These are phyloP conservation scores for Epsilonema sp. DNA, from an alignment of 2,888 invertebrate species.

Conservation along the genomic window DNA sequence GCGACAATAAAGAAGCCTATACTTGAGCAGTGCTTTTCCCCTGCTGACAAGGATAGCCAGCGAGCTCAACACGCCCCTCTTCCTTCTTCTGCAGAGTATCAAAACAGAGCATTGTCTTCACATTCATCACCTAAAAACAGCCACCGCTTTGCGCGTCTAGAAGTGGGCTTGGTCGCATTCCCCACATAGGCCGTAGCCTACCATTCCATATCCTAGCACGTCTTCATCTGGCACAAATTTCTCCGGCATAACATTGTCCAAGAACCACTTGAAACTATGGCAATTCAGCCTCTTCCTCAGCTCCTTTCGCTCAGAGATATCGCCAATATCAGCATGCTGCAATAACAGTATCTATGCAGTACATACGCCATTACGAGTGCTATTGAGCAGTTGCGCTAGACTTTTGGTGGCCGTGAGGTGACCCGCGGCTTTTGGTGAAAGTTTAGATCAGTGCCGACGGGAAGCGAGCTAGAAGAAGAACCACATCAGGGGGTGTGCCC, in stretches of 20 bases:
- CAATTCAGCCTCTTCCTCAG: slow-evolving; percentile 61
- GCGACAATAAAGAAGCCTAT: neutral
- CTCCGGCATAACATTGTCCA: slow-evolving; percentile 65
- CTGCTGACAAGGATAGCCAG: slow-evolving; percentile 21
- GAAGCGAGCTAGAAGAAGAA: too few species aligned
- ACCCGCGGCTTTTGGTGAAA: too few species aligned
- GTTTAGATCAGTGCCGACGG: too few species aligned
- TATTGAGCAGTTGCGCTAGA: too few species aligned
- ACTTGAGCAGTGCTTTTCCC: slow-evolving; percentile 24
- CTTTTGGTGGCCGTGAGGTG: too few species aligned
- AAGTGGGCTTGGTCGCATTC: too few species aligned
- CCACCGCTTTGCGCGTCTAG: too few species aligned
- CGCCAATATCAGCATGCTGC: slow-evolving; percentile 30
- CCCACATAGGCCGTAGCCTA: too few species aligned
- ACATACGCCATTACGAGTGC: too few species aligned
- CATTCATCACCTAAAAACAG: slow-evolving; percentile 13
- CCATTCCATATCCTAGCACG: slow-evolving; percentile 49
- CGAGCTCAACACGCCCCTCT: slow-evolving; percentile 14
- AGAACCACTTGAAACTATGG: slow-evolving; percentile 74
- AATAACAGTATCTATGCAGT: too few species aligned
- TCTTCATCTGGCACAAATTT: slow-evolving; percentile 72
- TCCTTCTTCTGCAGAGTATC: slow-evolving; percentile 24
- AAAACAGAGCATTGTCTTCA: slow-evolving; percentile 14
- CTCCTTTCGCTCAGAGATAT: slow-evolving; percentile 54
- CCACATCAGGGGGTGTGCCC: too few species aligned